Conservation (phyloP, 1,140 invertebrate species). For the Chironomus striatipennis region DNA sequence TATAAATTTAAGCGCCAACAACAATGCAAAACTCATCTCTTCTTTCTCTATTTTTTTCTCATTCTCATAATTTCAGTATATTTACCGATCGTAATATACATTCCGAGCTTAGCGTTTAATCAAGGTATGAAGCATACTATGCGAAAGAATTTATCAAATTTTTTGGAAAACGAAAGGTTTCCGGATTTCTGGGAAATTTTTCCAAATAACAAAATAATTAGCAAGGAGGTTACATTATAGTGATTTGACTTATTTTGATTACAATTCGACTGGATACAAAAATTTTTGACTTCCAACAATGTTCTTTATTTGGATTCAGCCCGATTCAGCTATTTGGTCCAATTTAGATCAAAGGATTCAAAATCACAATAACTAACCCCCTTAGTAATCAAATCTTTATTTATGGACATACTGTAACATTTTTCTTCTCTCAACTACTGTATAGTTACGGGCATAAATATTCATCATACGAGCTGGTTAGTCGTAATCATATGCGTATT, state of each 20-base stretch:
- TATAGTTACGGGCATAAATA: slow-evolving; percentile 62
- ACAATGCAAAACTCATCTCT: background rate
- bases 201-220: too few species aligned
- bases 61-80: slow-evolving; percentile 41
- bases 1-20: background rate
- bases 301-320: background rate
- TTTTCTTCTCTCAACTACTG: slow-evolving; percentile 27
- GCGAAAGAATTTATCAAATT: too few species aligned
- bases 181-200: too few species aligned
- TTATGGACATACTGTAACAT: slow-evolving; percentile 16
- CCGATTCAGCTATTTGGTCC: too few species aligned
- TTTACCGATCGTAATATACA: slow-evolving; percentile 74
- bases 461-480: slow-evolving; percentile 60
- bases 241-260: too few species aligned
- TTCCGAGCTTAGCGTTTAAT: slow-evolving; percentile 71
- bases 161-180: too few species aligned
- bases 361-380: too few species aligned
- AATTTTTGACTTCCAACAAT: too few species aligned
- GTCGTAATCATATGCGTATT: slow-evolving; percentile 76
- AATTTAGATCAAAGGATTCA: too few species aligned
- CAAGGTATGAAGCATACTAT: slow-evolving; percentile 46
- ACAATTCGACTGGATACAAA: too few species aligned
- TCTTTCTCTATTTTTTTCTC: background rate
- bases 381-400: background rate
- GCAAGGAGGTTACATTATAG: too few species aligned